Conservation (phyloP, 2,113 vertebrate genomes). For the Aramus guarauna region DNA sequence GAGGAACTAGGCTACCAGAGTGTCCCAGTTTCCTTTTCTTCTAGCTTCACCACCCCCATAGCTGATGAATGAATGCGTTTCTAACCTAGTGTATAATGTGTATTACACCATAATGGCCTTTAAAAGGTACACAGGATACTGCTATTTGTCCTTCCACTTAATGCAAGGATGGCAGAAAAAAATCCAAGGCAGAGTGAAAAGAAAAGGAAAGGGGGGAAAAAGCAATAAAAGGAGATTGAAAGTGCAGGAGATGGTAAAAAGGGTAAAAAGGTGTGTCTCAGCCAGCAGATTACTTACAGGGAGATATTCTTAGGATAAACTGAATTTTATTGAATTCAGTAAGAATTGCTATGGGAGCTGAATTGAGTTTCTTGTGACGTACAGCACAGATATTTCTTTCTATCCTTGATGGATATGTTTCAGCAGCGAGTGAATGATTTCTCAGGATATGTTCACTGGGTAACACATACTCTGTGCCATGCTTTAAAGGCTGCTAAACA, state of each 20-base stretch:
- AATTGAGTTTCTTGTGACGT: slow-evolving; percentile 5
- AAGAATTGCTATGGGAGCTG: not conserved
- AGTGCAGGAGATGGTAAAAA: not conserved
- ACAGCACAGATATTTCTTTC: not conserved
- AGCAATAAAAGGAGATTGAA: not conserved
- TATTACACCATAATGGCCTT: not conserved
- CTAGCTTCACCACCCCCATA: not conserved
- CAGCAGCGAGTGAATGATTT: not conserved
- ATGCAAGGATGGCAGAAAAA: not conserved
- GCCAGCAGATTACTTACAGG: not conserved
- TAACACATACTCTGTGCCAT: not conserved
- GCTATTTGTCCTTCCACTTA: not conserved
- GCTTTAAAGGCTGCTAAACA: not conserved
- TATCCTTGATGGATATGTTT: not conserved
- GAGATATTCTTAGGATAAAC: not conserved
- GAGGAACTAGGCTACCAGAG: not conserved
- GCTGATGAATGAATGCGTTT: not conserved
- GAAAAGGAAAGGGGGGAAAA: no score
- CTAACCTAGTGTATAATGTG: not conserved
- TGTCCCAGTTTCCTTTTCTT: not conserved
- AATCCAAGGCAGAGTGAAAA: not conserved
- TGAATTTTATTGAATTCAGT: not conserved
- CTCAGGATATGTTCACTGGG: not conserved
- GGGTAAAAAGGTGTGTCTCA: not conserved
- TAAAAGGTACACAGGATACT: not conserved